Base-by-base conservation (phyloP, 2,797 vertebrate species). In the Ceryle rudis region DNA sequence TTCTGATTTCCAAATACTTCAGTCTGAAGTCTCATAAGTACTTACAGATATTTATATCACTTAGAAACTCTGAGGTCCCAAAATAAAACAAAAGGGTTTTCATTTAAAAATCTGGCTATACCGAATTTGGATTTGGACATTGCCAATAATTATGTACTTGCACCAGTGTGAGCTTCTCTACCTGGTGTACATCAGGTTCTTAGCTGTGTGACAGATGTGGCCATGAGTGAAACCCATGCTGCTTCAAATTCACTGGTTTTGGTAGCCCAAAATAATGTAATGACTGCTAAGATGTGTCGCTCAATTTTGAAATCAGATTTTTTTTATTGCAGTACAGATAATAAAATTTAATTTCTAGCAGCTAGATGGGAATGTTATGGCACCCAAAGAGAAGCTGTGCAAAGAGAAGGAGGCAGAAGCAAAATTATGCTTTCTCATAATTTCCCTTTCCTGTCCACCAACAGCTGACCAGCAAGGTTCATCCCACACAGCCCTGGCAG, bases 1-100 rank as follows among this genome's bases (percentile, higher is more conserved):
- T 90, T 95, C 62, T 37, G 46, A 96, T 82, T 96, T 96, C 55
- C 46, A 86, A 47, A 66, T 33, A n/a, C 7, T 64, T 94, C 77
- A 65, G 60, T 71, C 60, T 93, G 96, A 86, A 71, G 35, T 83
- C 14, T 71, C 18, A 64, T 46, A 16, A 37, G 13, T 29, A 57
- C 16, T 42, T 85, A 64, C 6, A 82, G 21, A 46, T 44, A 49
- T 67, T 77, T 70, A 12, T 18, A 82, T 41, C 20, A n/a, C 14
- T 78, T 73, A 35, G 41, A 82, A 86, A 25, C 5, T 60, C 49
- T 81, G 14, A 66, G 15, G 2, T 75, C 28, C 65, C 39, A 83
- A 81, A 86, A n/a, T 29, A 41, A 67, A 83, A 21, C 2, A 31
- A 58, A 80, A 13, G 7, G 22, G 0, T 3, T 80, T 79, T 29